phyloP scores from a whole-genome alignment of 1,140 invertebrate species.

The Sycobia sp. region DNA sequence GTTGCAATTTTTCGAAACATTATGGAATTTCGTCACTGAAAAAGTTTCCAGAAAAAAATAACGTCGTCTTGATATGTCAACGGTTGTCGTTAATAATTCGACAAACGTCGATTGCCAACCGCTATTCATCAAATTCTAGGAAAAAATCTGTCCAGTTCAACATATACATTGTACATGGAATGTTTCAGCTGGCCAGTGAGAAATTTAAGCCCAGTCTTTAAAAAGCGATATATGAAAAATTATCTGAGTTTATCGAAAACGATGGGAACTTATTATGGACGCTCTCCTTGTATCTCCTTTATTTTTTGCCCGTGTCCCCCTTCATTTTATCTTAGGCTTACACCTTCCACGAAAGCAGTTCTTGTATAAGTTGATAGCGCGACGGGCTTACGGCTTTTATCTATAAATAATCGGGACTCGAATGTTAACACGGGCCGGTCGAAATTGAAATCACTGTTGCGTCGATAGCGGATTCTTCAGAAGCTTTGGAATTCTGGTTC shows the following conservation, averaged over 20 bases:
- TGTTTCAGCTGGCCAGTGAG: too few species aligned
- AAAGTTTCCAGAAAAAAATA: too few species aligned
- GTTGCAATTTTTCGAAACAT: too few species aligned
- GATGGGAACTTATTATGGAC: slow-evolving; percentile 16
- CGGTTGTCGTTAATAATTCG: too few species aligned
- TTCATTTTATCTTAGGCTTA: slow-evolving; percentile 21
- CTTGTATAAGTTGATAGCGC: slow-evolving; percentile 24
- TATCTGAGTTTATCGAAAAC: slow-evolving; percentile 22
- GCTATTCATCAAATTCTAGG: slow-evolving; percentile 15
- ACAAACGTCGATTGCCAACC: too few species aligned
- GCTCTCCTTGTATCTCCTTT: slow-evolving; percentile 1
- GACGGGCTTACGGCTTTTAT: slow-evolving; percentile 25
- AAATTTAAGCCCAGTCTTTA: neutral
- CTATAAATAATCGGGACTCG: slow-evolving; percentile 34
- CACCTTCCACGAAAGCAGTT: slow-evolving; percentile 32
- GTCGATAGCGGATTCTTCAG: slow-evolving; percentile 30
- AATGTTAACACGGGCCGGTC: slow-evolving; percentile 38
- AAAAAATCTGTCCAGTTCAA: slow-evolving; percentile 12
- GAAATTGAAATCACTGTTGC: slow-evolving; percentile 36
- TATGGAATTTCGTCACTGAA: too few species aligned
- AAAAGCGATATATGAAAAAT: slow-evolving; percentile 37
- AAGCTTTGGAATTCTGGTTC: slow-evolving; percentile 23
- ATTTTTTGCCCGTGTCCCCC: neutral
- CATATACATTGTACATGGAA: slow-evolving; percentile 6
- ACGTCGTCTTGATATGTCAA: too few species aligned